Evolutionary conservation across 2,888 invertebrate genomes (phyloP), one percentile per base, ranked within the genome.

Genomic region (Eilema caniola): DNA sequence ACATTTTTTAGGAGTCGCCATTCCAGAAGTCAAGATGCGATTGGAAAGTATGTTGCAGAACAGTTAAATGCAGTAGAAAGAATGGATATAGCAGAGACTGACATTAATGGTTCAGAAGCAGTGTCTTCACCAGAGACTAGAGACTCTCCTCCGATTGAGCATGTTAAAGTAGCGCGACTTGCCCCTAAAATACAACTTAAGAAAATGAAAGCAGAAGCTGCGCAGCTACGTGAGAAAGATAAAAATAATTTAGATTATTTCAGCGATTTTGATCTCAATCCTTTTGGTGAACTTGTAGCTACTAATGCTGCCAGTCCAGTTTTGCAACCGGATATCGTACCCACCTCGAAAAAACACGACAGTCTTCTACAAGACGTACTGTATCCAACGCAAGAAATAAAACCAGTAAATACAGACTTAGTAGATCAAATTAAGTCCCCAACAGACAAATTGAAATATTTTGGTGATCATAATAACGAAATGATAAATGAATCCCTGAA

Each of bases 1-100:
- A 95, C 95, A 62, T 95, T 95, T 95, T 95, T 95, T 95, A 93
- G 95, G 74, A 95, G 95, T 81, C 89, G 95, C 80, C 95, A 95
- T 81, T 95, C 95, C 71, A 92, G 95, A 86, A 95, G 95, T 81
- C 95, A 95, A 86, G 95, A 95, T 84, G 95, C 95, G 57, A 95
- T 95, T 71, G 95, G 94, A 69, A 95, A 95, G 83, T 95, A 95
- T 86, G 95, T 95, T 10, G 95, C 95, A 24, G 95, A 95, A 75
- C 95, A 95, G 79, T 82, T 95, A 41, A 95, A 93, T 80, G 93
- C 93, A 24, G 93, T 92, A 14, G 95, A 94, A 81, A 89, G 92
- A 83, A 92, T 94, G 88, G 94, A 94, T 76, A 87, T 91, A 73
- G 84, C 89, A 47, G 94, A 95, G 69, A 88, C 79, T 81, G 95